Base-by-base conservation (phyloP, 2,888 invertebrate genomes). In the Patella ulyssiponensis region DNA sequence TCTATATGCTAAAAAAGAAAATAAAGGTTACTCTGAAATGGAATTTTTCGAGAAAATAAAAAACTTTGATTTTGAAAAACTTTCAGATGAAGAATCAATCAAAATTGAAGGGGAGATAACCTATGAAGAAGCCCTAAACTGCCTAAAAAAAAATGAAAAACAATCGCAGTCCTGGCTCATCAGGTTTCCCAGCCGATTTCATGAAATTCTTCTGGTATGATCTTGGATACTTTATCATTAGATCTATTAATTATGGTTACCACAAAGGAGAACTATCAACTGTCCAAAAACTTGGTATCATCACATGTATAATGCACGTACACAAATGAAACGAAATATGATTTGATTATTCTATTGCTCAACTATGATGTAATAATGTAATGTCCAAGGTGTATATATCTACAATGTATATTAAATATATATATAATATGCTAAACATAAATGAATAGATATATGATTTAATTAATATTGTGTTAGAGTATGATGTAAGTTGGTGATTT, bases 281-380 rank as follows among this genome's bases (percentile, higher is more conserved):
- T 2, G 77, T 78, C 20, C 77, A 77, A 44, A 80, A 74, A 71
- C 81, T 78, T 52, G 81, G 81, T 20, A 73, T 78, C 17, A 80
- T 80, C 17, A 80, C 79, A 11, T 80, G 81, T 56, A 71, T 78
- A n/a, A n/a, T n/a, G n/a, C n/a, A n/a, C n/a, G n/a, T n/a, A n/a
- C n/a, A n/a, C n/a, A n/a, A n/a, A n/a, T n/a, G n/a, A n/a, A n/a
- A n/a, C n/a, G n/a, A n/a, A n/a, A n/a, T n/a, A n/a, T n/a, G n/a
- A n/a, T n/a, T n/a, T n/a, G n/a, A n/a, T n/a, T n/a, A n/a, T n/a
- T n/a, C n/a, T n/a, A n/a, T n/a, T n/a, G n/a, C n/a, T n/a, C n/a
- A n/a, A n/a, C n/a, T n/a, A n/a, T n/a, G n/a, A n/a, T n/a, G n/a
- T n/a, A n/a, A n/a, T n/a, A n/a, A n/a, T n/a, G n/a, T n/a, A n/a